Evolutionary conservation across 2,888 invertebrate genomes (phyloP).

Genomic region (Gymnosoma rotundatum): DNA sequence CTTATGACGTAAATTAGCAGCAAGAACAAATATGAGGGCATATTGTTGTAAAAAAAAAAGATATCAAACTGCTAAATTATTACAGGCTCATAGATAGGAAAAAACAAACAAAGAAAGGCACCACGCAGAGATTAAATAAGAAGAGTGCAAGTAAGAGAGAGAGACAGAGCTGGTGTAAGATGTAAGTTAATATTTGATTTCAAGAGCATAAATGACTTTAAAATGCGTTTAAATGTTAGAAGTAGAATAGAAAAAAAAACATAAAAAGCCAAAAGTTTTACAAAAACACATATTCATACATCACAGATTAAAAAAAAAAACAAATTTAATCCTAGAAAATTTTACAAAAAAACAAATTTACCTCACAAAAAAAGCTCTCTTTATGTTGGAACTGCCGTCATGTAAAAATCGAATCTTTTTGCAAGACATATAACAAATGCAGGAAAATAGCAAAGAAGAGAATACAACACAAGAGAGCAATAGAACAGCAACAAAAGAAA

Average conservation of each 20-base stretch:
- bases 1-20: conserved; percentile 58
- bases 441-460: conserved; percentile 4
- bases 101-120: background rate
- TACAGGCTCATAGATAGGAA: background rate
- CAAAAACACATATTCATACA: too few relatives aligned
- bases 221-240: conserved; percentile 56
- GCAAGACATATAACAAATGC: conserved; percentile 6
- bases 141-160: conserved; percentile 7
- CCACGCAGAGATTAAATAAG: background rate
- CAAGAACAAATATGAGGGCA: conserved; percentile 11
- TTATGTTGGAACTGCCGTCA: conserved; percentile 22
- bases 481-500: conserved; percentile 19
- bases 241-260: conserved; percentile 29
- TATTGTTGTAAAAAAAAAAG: conserved; percentile 2
- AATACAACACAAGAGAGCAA: background rate
- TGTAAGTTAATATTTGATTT: conserved; percentile 69
- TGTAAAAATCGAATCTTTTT: conserved; percentile 19
- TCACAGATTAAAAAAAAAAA: background rate
- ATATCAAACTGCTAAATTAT: conserved; percentile 22
- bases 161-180: conserved; percentile 3
- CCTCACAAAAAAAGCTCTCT: conserved; percentile 32
- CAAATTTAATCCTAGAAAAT: background rate
- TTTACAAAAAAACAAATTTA: background rate
- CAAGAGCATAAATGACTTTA: conserved; percentile 73
- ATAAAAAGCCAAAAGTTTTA: conserved; percentile 43